Percentiles rank a stretch among this genome's conserved stretches.
These are phyloP conservation scores for Conopomorpha cramerella DNA, from an alignment of 1,140 invertebrate species.

Conservation along the genomic window DNA sequence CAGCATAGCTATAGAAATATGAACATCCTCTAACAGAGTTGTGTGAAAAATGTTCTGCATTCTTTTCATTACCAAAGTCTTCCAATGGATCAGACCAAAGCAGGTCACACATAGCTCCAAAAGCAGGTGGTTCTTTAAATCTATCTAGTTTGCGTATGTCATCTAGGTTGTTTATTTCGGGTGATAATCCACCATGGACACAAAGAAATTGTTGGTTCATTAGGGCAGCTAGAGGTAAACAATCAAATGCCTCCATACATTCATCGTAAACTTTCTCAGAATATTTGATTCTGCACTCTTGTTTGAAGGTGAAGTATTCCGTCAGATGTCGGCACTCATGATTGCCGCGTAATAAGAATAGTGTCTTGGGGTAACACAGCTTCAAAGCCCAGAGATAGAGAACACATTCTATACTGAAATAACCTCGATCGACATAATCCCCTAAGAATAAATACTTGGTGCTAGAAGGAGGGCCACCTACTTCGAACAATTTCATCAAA, in stretches of 20 bases:
- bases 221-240: constrained; percentile 96
- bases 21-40: constrained; percentile 99
- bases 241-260: constrained; percentile 99
- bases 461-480: constrained; percentile 94
- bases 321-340: constrained; percentile 99
- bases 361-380: constrained; percentile 96
- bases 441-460: constrained; percentile 99
- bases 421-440: constrained; percentile 99
- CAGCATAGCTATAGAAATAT: constrained; percentile 99
- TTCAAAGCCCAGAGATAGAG: constrained; percentile 99
- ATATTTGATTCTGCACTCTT: constrained; percentile 99
- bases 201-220: constrained; percentile 99
- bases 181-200: constrained; percentile 98
- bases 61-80: constrained; percentile 99
- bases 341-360: constrained; percentile 98
- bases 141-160: constrained; percentile 99
- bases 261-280: constrained; percentile 99
- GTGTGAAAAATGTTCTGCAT: constrained; percentile 99
- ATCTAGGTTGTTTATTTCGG: constrained; percentile 99
- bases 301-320: constrained; percentile 99
- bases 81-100: constrained; percentile 99
- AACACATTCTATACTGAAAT: constrained; percentile 99
- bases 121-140: constrained; percentile 99
- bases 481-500: constrained; percentile 99
- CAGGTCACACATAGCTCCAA: constrained; percentile 99